These are phyloP conservation scores for Helobdella robusta DNA, from an alignment of 2,888 invertebrate species.

Conservation along the genomic window DNA sequence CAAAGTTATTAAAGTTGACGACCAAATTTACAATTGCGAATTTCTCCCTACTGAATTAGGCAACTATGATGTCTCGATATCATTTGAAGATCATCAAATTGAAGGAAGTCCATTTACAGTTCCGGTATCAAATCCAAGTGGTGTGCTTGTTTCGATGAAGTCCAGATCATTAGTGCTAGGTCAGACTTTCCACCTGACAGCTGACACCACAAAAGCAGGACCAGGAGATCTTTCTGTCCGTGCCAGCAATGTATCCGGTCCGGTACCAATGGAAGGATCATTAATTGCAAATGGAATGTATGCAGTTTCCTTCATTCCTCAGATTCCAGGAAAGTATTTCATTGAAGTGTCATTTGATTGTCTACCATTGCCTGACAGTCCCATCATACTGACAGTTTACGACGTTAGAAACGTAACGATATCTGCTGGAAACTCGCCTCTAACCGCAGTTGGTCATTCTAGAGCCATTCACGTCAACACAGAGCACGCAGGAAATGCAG, in stretches of 20 bases:
- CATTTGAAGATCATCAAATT: constrained; percentile 54
- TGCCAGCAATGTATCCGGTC: constrained; percentile 80
- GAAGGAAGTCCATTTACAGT: constrained; percentile 90
- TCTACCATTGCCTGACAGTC: constrained; percentile 48
- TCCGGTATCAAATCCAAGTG: constrained; percentile 45
- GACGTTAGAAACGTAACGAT: constrained; percentile 39
- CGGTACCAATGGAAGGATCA: constrained; percentile 75
- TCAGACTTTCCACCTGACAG: constrained; percentile 51
- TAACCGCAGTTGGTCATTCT: constrained; percentile 49
- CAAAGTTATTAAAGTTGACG: constrained; percentile 30
- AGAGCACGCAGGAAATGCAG: constrained; percentile 49
- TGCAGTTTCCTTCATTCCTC: constrained; percentile 77
- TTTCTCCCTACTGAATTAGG: constrained; percentile 43
- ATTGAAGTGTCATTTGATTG: constrained; percentile 66
- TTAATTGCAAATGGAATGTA: constrained; percentile 58
- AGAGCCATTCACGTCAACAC: constrained; percentile 53
- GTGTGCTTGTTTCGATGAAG: constrained; percentile 17
- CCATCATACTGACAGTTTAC: constrained; percentile 38
- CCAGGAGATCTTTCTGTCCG: constrained; percentile 98
- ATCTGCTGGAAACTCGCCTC: constrained; percentile 49
- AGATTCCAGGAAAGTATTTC: constrained; percentile 77
- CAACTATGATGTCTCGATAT: constrained; percentile 54
- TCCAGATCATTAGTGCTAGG: constrained; percentile 11
- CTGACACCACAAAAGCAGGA: constrained; percentile 94
- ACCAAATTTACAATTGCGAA: constrained; percentile 36